Evolutionary conservation across 2,888 invertebrate genomes (phyloP), one percentile per base, ranked within the genome.

Genomic region (Phymatocera aterrima): DNA sequence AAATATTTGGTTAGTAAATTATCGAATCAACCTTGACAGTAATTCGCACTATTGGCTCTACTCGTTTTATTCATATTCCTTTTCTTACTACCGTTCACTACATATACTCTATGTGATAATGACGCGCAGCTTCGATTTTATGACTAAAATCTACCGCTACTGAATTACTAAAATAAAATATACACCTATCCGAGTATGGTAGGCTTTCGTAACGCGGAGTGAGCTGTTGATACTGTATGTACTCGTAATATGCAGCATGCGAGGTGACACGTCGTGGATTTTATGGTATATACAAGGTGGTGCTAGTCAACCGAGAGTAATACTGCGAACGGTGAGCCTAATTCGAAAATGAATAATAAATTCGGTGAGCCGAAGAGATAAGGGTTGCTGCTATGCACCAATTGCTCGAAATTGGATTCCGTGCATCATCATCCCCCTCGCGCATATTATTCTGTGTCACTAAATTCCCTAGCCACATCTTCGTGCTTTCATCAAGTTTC

Each of bases 11-110:
- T 21, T 15, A 28, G 28, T 46, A 24, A 68, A 68, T 68, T 68
- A 68, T 68, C 43, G 68, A 40, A 3, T 12, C 21, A 46, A 46
- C 68, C 68, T 43, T 68, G 68, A 68, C 68, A 24, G 24, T 68
- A 68, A 68, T 46, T 68, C 68, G 24, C 43, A 43, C 46, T n/a
- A 43, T 12, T 21, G 34, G 37, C 18, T 64, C 18, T 6, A 64
- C n/a, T n/a, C n/a, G 10, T 3, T 28, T 57, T 12, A 3, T 51
- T 18, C n/a, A 1, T 57, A 2, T 28, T 15, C 24, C n/a, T 24
- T 24, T 28, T 57, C 12, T 57, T 15, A 2, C 18, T 57, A 10
- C 24, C 1, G 24, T 57, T 57, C 12, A 28, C 10, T 57, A 57
- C 28, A 57, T 57, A 15, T 28, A 24, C 24, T 15, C 1, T 57